A percentile compares a stretch with the other conserved stretches of the same genome.
Evolutionary conservation across 2,797 vertebrate genomes (phyloP).

Genomic region (Urosaurus nigricauda): DNA sequence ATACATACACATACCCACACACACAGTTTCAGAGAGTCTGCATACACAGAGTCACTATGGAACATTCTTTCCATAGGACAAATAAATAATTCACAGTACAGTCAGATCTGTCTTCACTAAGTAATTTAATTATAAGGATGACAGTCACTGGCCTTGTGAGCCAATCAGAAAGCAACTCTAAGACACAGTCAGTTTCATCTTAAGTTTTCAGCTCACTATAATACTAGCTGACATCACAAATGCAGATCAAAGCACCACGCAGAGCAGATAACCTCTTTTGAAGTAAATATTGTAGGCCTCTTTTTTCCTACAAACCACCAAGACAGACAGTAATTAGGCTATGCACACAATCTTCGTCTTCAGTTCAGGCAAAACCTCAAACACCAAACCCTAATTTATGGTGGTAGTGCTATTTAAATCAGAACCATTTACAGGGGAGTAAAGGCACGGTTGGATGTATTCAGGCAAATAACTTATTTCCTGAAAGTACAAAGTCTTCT

Average conservation of each 20-base stretch:
- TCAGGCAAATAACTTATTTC: not conserved
- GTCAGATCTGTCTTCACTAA: not conserved
- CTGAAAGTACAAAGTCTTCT: not conserved
- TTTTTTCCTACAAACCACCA: not conserved
- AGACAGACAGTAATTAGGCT: slow-evolving; percentile 12
- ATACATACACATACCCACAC: not conserved
- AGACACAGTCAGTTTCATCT: slow-evolving; percentile 25
- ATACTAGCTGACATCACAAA: slow-evolving; percentile 40
- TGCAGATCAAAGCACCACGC: not conserved
- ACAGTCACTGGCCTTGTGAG: not conserved
- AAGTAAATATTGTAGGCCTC: not conserved
- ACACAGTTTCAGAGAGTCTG: not conserved
- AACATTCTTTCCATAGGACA: not conserved
- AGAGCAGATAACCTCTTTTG: not conserved
- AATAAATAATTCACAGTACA: slow-evolving; percentile 41
- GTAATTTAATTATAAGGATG: slow-evolving; percentile 28
- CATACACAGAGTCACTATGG: not conserved
- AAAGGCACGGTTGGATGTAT: not conserved
- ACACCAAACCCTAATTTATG: slow-evolving; percentile 22
- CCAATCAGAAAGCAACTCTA: slow-evolving; percentile 39
- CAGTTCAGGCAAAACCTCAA: not conserved
- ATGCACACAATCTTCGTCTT: not conserved
- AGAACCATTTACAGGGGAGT: slow-evolving; percentile 2
- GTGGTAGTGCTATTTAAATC: not conserved
- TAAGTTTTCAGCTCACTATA: not conserved